Conservation (phyloP, 2,888 invertebrate genomes). For the Drosophila neonasuta region DNA sequence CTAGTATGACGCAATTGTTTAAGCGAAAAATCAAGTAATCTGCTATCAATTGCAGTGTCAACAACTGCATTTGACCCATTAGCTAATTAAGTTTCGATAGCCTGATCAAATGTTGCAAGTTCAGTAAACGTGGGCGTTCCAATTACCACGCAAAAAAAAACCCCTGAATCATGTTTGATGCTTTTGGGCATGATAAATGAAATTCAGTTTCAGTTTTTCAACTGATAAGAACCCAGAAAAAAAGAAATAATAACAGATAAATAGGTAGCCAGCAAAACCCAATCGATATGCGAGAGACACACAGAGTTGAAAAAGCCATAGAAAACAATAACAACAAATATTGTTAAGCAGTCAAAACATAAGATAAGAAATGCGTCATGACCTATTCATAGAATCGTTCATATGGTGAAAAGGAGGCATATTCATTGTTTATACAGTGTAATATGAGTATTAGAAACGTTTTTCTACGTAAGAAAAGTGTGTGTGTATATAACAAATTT, state of each 20-base stretch:
- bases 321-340: background rate
- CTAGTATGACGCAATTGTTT: conserved; percentile 28
- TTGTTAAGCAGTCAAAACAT: conserved; percentile 32
- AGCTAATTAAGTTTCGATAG: conserved; percentile 19
- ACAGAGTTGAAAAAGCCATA: conserved; percentile 6
- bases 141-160: conserved; percentile 5
- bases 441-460: conserved; percentile 19
- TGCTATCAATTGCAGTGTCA: conserved; percentile 28
- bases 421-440: conserved; percentile 26
- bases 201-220: conserved; percentile 16
- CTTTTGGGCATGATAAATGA: conserved; percentile 21
- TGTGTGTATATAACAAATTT: background rate
- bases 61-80: conserved; percentile 30
- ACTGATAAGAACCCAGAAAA: conserved; percentile 38
- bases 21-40: background rate
- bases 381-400: conserved; percentile 3
- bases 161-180: conserved; percentile 2
- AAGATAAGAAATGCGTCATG: conserved; percentile 33
- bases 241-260: conserved; percentile 36
- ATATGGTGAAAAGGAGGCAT: conserved; percentile 5
- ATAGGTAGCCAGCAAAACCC: conserved; percentile 14
- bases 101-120: conserved; percentile 15
- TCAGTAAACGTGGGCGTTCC: background rate
- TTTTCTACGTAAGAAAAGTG: background rate
- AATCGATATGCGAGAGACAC: conserved; percentile 33